Percentiles rank a stretch among this genome's conserved stretches.
Evolutionary conservation across 2,888 invertebrate species (phyloP).

Genomic region (Sussaba pulchella): DNA sequence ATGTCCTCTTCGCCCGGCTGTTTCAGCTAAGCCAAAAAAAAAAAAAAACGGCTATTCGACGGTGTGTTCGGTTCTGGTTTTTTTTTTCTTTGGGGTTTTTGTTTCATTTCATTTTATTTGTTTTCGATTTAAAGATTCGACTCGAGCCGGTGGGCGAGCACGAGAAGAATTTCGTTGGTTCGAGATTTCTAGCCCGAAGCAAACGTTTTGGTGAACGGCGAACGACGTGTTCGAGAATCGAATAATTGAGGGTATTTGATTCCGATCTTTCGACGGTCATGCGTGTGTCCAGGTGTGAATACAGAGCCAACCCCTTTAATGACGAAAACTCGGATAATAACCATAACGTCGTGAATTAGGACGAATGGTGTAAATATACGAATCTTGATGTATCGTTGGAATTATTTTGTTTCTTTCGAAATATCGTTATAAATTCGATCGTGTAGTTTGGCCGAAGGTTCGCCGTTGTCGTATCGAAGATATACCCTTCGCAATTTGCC

Average conservation of each 20-base stretch:
- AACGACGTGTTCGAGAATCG: constrained; percentile 46
- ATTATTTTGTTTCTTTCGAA: too few relatives aligned
- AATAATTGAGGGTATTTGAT: constrained; percentile 64
- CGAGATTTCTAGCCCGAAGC: constrained; percentile 57
- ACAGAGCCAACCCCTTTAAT: constrained; percentile 12
- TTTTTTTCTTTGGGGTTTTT: constrained; percentile 34
- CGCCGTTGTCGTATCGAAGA: background rate
- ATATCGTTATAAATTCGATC: too few relatives aligned
- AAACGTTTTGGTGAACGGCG: constrained; percentile 25
- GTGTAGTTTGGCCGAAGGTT: too few relatives aligned
- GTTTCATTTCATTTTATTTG: too few relatives aligned
- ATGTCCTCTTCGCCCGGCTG: constrained; percentile 56
- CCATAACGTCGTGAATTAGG: background rate
- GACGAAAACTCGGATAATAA: constrained; percentile 5
- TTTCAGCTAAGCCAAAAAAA: constrained; percentile 24
- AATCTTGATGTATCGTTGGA: too few relatives aligned
- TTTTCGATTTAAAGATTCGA: constrained; percentile 36
- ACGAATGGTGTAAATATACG: too few relatives aligned
- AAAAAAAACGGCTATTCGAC: constrained; percentile 51
- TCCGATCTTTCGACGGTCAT: constrained; percentile 34
- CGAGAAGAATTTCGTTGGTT: constrained; percentile 43
- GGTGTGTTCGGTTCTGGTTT: constrained; percentile 19
- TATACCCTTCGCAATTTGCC: constrained; percentile 63
- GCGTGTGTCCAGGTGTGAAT: constrained; percentile 59
- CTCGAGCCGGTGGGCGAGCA: constrained; percentile 47